Base-by-base conservation (phyloP, 2,888 invertebrate genomes). In the Cynaeus angustus region DNA sequence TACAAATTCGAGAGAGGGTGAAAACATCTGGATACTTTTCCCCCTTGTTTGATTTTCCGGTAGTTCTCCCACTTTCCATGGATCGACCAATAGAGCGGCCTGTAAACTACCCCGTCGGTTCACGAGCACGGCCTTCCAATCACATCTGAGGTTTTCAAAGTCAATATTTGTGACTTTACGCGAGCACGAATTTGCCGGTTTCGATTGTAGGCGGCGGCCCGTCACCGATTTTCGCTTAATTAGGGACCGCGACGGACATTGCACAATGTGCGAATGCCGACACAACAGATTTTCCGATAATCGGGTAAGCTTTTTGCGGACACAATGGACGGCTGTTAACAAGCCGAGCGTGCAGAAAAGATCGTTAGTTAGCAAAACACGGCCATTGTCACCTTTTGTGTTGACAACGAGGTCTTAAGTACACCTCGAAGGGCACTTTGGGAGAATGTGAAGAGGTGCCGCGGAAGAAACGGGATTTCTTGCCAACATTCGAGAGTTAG, bases 321-420 rank as follows among this genome's bases (percentile, higher is more conserved):
- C 45, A 83, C 82, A 83, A 84, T 81, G 74, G 76, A 53, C 75
- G 74, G 76, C 79, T 83, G 83, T 82, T 82, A 78, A 74, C 80
- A 83, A 84, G 82, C 82, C 83, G 81, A 81, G 83, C 84, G 84
- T 83, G 77, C 77, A 79, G 84, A 84, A 85, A 83, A 83, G 84
- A 83, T 84, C 84, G 83, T 85, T 85, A 84, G 84, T 84, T 85
- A 82, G 84, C 83, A 84, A 85, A 85, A 85, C 85, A 85, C 80
- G 77, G 75, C 83, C 76, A 84, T 85, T 85, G 84, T 85, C 83
- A 80, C 83, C 84, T 83, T 81, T 84, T 84, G 83, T 84, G 82
- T 75, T 72, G 74, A 78, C 82, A 81, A 82, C 79, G 74, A 80
- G 79, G 80, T 78, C 81, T 83, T 82, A 82, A 83, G 83, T 81